Evolutionary conservation across 2,797 vertebrate genomes (phyloP).

Genomic region (Chaunax sp.): DNA sequence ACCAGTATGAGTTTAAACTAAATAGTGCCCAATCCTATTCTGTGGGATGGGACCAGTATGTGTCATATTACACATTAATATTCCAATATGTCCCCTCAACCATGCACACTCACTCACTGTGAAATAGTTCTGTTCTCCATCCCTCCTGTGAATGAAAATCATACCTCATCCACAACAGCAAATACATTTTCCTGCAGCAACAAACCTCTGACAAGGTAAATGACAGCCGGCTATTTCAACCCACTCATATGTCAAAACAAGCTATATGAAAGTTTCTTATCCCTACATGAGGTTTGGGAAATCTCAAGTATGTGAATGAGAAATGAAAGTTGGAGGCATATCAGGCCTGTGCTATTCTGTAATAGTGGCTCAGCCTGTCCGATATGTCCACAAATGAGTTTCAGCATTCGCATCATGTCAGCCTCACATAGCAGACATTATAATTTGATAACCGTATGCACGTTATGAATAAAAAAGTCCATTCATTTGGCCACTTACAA

Average conservation of each 20-base stretch:
- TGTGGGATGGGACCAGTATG: not conserved
- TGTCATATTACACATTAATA: not conserved
- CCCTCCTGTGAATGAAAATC: slow-evolving; percentile 38
- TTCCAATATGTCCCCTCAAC: not conserved
- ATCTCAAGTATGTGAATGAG: slow-evolving; percentile 56
- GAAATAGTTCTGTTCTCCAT: slow-evolving; percentile 13
- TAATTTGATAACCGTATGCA: slow-evolving; percentile 78
- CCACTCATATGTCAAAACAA: slow-evolving; percentile 68
- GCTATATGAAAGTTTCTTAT: slow-evolving; percentile 66
- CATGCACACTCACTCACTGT: not conserved
- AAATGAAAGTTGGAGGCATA: slow-evolving; percentile 64
- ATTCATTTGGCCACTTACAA: slow-evolving; percentile 68
- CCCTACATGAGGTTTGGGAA: slow-evolving; percentile 57
- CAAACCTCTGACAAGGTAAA: slow-evolving; percentile 60
- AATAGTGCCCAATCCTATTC: no score
- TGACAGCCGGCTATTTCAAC: slow-evolving; percentile 65
- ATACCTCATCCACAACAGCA: slow-evolving; percentile 50
- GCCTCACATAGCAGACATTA: slow-evolving; percentile 62
- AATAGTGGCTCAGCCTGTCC: slow-evolving; percentile 52
- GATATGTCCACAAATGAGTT: slow-evolving; percentile 71
- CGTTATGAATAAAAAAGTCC: slow-evolving; percentile 69
- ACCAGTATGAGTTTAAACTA: no score
- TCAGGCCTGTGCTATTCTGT: slow-evolving; percentile 69
- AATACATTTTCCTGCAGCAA: slow-evolving; percentile 59
- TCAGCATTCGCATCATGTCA: slow-evolving; percentile 59